Percentiles rank a stretch among this genome's conserved stretches.
Conservation (phyloP, 2,113 vertebrate genomes). For the Spheniscus mendiculus region DNA sequence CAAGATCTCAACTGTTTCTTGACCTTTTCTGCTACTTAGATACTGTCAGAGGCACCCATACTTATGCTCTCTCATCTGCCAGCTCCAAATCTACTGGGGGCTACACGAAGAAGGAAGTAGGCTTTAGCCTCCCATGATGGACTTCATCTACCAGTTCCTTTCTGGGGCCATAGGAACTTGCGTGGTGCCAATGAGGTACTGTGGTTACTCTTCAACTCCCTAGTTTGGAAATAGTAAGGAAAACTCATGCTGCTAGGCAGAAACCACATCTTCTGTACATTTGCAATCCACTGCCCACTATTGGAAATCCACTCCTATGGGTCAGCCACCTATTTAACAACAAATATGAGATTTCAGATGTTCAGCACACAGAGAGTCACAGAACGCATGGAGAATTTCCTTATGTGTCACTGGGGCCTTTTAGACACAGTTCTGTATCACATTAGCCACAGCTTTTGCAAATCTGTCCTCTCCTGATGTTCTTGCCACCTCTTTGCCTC, state of each 20-base stretch:
- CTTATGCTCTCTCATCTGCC: background rate
- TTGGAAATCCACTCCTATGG: background rate
- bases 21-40: background rate
- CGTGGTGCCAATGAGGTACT: fast-evolving
- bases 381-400: background rate
- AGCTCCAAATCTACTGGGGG: background rate
- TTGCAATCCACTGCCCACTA: background rate
- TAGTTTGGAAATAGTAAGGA: background rate
- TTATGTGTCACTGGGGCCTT: background rate
- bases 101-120: background rate
- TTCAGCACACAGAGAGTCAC: background rate
- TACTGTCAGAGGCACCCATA: background rate
- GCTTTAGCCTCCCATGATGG: background rate
- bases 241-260: background rate
- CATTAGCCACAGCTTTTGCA: background rate
- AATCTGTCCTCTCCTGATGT: background rate
- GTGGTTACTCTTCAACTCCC: background rate
- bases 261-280: background rate
- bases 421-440: background rate
- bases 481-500: background rate
- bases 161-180: background rate
- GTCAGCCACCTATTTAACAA: background rate
- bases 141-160: background rate
- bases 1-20: background rate
- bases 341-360: background rate